phyloP scores from a whole-genome alignment of 2,888 invertebrate species.

The Allygus modestus region DNA sequence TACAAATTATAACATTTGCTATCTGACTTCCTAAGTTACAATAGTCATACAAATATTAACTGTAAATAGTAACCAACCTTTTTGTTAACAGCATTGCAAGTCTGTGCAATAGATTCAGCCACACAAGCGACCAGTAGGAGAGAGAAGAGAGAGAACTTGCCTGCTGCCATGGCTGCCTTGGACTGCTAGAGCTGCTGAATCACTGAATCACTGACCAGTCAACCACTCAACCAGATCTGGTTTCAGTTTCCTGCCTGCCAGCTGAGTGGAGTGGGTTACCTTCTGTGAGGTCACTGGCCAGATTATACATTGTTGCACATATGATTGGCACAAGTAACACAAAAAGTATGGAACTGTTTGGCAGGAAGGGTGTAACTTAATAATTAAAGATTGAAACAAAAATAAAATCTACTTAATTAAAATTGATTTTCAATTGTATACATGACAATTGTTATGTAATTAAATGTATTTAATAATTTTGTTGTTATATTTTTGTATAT shows the following conservation, averaged over 20 bases:
- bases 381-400: no score
- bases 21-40: no score
- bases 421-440: no score
- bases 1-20: no score
- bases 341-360: not conserved
- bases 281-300: constrained; percentile 42
- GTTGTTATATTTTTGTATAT: no score
- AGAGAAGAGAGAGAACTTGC: constrained; percentile 30
- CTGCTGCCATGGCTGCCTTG: constrained; percentile 27
- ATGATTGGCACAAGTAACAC: not conserved
- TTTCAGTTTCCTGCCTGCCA: not conserved
- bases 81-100: constrained; percentile 49
- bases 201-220: not conserved
- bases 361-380: no score
- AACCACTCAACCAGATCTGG: not conserved
- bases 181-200: not conserved
- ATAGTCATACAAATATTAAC: no score
- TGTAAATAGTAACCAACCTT: constrained; percentile 13
- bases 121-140: not conserved
- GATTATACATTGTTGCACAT: not conserved
- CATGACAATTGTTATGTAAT: no score
- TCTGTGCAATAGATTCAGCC: constrained; percentile 46
- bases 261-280: constrained; percentile 5
- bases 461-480: no score
- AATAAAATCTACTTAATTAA: no score